A percentile compares a stretch with the other conserved stretches of the same genome.
Evolutionary conservation across 2,888 invertebrate species (phyloP).

Genomic region (Unio delphinus): DNA sequence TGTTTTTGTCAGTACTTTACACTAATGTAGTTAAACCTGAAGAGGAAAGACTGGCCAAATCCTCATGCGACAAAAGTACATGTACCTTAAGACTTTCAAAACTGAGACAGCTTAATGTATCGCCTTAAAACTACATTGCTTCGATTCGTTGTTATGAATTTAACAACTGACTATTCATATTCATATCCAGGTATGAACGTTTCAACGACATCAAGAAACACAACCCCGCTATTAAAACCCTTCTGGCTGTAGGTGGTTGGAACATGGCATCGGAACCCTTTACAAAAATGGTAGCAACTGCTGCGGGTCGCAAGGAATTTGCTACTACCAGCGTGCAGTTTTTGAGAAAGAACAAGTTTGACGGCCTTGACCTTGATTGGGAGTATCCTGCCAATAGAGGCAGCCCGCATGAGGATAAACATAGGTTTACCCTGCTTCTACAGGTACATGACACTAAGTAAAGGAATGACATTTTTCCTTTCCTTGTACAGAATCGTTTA

Average conservation of each 20-base stretch:
- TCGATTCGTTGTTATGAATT: too few species aligned
- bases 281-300: slow-evolving; percentile 54
- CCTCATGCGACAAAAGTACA: too few species aligned
- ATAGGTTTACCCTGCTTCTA: slow-evolving; percentile 52
- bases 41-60: too few species aligned
- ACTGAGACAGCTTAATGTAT: too few species aligned
- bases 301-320: slow-evolving; percentile 49
- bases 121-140: too few species aligned
- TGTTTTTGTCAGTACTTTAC: too few species aligned
- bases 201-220: slow-evolving; percentile 80
- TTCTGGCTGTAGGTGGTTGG: slow-evolving; percentile 94
- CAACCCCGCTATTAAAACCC: slow-evolving; percentile 81
- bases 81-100: too few species aligned
- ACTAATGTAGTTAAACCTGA: too few species aligned
- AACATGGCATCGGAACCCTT: slow-evolving; percentile 84
- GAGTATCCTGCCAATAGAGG: slow-evolving; percentile 81
- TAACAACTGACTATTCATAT: neutral
- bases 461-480: too few species aligned
- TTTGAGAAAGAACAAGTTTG: slow-evolving; percentile 76
- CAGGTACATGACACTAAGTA: slow-evolving; percentile 31
- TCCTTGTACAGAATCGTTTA: too few species aligned
- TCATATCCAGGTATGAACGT: slow-evolving; percentile 79
- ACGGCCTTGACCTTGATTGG: slow-evolving; percentile 93
- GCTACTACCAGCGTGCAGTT: slow-evolving; percentile 42
- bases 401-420: slow-evolving; percentile 62